Percentiles rank a stretch among this genome's conserved stretches.
phyloP scores from a whole-genome alignment of 2,113 vertebrate genomes.

The Boulengeromyrus knoepffleri region DNA sequence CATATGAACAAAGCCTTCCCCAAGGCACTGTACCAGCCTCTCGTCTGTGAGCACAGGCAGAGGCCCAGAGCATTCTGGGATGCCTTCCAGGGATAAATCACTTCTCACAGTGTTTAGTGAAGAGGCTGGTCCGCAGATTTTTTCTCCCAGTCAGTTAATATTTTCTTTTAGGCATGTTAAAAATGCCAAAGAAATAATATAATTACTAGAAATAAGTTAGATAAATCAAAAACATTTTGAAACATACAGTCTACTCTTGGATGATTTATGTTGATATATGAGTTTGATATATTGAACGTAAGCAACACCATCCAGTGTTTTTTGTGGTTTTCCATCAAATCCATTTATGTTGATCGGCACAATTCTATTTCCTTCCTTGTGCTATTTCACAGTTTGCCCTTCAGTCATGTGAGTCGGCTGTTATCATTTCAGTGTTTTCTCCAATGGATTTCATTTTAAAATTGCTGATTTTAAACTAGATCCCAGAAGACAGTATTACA shows the following conservation, averaged over 20 bases:
- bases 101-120: neutral
- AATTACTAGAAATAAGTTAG: neutral
- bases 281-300: neutral
- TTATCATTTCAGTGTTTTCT: neutral
- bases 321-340: neutral
- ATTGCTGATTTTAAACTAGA: slow-evolving; percentile 17
- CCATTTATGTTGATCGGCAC: neutral
- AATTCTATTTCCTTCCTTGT: neutral
- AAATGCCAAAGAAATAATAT: neutral
- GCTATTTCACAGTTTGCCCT: neutral
- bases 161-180: neutral
- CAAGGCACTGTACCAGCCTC: neutral
- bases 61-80: slow-evolving; percentile 13
- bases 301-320: neutral
- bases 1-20: slow-evolving; percentile 17
- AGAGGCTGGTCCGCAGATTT: neutral
- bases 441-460: slow-evolving; percentile 15
- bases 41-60: neutral
- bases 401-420: neutral
- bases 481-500: slow-evolving; percentile 24
- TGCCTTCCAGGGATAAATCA: neutral
- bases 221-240: neutral
- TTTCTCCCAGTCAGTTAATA: neutral
- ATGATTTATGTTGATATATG: neutral
- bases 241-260: neutral